These are phyloP conservation scores for Anisognathus igniventris DNA, from an alignment of 2,797 vertebrate species.

Conservation along the genomic window DNA sequence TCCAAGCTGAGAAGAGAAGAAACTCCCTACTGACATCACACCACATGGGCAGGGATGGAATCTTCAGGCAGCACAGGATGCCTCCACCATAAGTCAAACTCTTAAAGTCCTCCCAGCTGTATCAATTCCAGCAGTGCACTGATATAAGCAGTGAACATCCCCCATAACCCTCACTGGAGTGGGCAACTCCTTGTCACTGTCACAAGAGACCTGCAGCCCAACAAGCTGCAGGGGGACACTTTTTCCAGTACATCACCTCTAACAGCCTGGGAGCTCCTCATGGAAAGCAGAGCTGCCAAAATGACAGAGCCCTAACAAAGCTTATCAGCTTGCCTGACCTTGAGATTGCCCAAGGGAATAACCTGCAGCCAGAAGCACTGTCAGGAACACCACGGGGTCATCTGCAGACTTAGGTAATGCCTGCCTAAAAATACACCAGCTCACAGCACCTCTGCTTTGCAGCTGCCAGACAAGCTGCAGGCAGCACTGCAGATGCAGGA, in stretches of 20 bases:
- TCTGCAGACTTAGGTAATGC: not conserved
- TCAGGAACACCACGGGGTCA: not conserved
- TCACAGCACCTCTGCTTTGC: not conserved
- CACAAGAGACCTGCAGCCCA: not conserved
- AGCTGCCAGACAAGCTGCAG: not conserved
- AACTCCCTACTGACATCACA: rapidly evolving
- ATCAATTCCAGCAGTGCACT: not conserved
- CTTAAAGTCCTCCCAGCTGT: not conserved
- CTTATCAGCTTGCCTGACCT: slow-evolving; percentile 3
- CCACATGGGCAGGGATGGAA: not conserved
- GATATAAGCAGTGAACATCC: not conserved
- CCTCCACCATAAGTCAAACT: not conserved
- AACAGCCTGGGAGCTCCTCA: not conserved
- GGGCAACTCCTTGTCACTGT: not conserved
- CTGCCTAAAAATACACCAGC: slow-evolving; percentile 11
- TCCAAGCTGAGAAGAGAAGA: not conserved
- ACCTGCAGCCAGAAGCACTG: not conserved
- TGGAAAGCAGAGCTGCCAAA: not conserved
- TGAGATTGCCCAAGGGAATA: not conserved
- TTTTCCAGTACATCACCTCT: not conserved
- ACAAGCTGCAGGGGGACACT: not conserved
- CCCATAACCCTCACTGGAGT: rapidly evolving
- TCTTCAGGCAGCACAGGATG: not conserved
- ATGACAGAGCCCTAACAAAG: not conserved
- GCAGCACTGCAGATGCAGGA: not conserved